Conservation (phyloP, 2,888 invertebrate genomes). For the Eupithecia tripunctaria region DNA sequence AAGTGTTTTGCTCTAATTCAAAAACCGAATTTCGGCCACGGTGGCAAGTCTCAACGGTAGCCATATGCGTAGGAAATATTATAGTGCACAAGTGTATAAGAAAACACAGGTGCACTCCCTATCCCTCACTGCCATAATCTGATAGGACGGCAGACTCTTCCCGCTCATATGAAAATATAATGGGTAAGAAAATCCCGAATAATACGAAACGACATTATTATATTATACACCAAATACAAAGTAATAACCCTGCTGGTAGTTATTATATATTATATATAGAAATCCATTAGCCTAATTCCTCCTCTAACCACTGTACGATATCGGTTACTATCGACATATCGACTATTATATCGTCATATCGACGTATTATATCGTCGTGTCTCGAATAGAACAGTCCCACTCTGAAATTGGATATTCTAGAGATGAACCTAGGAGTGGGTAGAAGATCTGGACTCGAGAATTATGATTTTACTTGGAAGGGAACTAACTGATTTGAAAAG, state of each 20-base stretch:
- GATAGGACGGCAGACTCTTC: too few species aligned
- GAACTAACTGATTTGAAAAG: background rate
- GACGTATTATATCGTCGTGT: background rate
- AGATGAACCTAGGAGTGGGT: background rate
- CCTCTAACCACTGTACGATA: background rate
- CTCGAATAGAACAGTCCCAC: slow-evolving; percentile 11
- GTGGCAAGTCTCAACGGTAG: too few species aligned
- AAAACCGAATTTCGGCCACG: too few species aligned
- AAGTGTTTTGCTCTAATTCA: too few species aligned
- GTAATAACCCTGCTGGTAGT: background rate
- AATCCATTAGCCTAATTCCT: background rate
- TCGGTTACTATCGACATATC: slow-evolving; percentile 1
- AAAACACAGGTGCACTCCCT: too few species aligned
- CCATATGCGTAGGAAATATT: too few species aligned
- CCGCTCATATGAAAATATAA: too few species aligned
- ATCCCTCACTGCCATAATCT: too few species aligned
- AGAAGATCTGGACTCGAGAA: background rate
- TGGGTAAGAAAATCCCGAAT: background rate
- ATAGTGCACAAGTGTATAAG: too few species aligned
- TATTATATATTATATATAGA: background rate
- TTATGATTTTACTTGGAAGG: background rate
- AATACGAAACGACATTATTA: background rate
- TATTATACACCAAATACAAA: background rate
- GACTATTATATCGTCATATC: background rate
- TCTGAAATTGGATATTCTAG: slow-evolving; percentile 6